phyloP scores from a whole-genome alignment of 2,888 invertebrate genomes.

The Tineola bisselliella region DNA sequence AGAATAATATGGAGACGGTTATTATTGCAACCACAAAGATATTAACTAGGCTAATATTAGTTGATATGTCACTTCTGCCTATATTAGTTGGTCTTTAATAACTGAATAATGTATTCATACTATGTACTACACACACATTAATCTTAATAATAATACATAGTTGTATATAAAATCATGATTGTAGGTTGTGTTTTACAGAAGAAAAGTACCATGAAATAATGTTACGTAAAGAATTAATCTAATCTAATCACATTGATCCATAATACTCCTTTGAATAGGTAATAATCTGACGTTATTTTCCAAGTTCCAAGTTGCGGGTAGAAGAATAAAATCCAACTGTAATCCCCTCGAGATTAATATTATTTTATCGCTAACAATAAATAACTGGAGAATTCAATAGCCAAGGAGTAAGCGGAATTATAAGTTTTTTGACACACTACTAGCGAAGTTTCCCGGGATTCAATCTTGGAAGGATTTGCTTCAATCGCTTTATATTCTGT shows the following conservation, averaged over 20 bases:
- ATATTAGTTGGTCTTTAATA: neutral
- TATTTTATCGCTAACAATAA: slow-evolving; percentile 67
- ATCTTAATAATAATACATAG: too few relatives aligned
- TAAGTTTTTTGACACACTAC: slow-evolving; percentile 62
- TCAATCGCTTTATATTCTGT: slow-evolving; percentile 36
- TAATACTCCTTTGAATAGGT: slow-evolving; percentile 31
- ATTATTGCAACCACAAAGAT: neutral
- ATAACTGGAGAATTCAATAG: slow-evolving; percentile 64
- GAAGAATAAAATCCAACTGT: slow-evolving; percentile 59
- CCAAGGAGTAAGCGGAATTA: slow-evolving; percentile 45
- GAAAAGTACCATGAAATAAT: too few relatives aligned
- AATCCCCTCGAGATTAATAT: slow-evolving; percentile 66
- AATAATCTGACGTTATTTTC: slow-evolving; percentile 50
- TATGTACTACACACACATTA: too few relatives aligned
- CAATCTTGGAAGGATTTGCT: slow-evolving; percentile 58
- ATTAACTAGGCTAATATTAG: too few relatives aligned
- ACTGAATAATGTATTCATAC: too few relatives aligned
- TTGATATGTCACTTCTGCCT: too few relatives aligned
- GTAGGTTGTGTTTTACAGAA: too few relatives aligned
- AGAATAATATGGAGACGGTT: slow-evolving; percentile 6
- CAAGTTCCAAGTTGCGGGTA: slow-evolving; percentile 48
- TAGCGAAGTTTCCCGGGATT: slow-evolving; percentile 41
- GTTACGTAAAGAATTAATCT: too few relatives aligned
- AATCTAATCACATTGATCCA: slow-evolving; percentile 36
- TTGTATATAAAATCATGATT: too few relatives aligned